A percentile compares a stretch with the other conserved stretches of the same genome.
Evolutionary conservation across 2,113 vertebrate genomes (phyloP).

Genomic region (Chrysochloris asiatica): DNA sequence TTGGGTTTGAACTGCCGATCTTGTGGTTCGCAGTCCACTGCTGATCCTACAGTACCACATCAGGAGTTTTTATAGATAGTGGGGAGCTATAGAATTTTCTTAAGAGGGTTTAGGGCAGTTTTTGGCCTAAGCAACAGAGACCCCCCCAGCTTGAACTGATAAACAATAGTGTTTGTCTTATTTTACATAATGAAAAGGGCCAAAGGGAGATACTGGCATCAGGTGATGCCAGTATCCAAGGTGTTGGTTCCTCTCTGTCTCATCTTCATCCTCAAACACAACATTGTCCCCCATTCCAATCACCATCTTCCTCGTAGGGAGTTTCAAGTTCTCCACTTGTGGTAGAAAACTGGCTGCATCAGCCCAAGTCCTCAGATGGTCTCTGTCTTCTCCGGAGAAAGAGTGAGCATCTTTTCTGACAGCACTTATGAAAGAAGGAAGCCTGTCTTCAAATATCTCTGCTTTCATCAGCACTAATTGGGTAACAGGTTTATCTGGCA

Average conservation of each 20-base stretch:
- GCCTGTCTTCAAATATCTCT: not conserved
- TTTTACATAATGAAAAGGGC: not conserved
- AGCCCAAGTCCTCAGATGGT: not conserved
- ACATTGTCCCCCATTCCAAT: no score
- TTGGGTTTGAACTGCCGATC: no score
- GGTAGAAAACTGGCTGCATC: not conserved
- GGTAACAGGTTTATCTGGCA: not conserved
- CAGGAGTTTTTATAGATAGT: not conserved
- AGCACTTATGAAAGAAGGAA: not conserved
- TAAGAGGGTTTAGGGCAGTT: no score
- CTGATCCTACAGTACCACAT: no score
- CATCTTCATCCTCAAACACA: not conserved
- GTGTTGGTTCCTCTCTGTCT: not conserved
- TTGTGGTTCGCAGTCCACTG: no score
- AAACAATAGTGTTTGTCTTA: not conserved
- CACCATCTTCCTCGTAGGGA: not conserved
- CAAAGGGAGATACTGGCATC: not conserved
- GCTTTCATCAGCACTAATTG: not conserved
- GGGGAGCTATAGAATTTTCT: no score
- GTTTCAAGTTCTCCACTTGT: not conserved
- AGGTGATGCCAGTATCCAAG: not conserved
- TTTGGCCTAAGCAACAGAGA: no score
- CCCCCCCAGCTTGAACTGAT: not conserved
- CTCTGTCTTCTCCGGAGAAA: not conserved
- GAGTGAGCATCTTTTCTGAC: not conserved